These are phyloP conservation scores for Poeciliopsis prolifica DNA, from an alignment of 2,113 vertebrate species.

Conservation along the genomic window DNA sequence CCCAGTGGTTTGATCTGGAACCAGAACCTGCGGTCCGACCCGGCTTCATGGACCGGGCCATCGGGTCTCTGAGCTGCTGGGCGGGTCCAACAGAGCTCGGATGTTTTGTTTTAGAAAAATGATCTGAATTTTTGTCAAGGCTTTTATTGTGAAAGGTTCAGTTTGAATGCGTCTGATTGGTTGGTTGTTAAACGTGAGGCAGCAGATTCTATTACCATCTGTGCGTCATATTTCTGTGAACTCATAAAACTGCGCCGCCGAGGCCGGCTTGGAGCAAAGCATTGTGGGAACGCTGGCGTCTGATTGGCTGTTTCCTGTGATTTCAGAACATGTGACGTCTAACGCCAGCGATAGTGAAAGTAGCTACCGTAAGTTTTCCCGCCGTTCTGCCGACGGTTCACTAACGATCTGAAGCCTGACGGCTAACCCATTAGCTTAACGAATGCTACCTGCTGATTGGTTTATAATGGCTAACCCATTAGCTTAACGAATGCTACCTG, in stretches of 20 bases:
- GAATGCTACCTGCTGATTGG: constrained; percentile 9
- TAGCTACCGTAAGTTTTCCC: constrained; percentile 97
- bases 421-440: background rate
- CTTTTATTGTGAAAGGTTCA: background rate
- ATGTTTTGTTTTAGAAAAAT: too few species aligned
- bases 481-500: background rate
- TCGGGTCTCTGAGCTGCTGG: too few species aligned
- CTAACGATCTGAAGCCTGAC: background rate
- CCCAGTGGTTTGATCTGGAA: too few species aligned
- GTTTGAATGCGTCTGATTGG: background rate
- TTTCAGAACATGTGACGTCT: constrained; percentile 98
- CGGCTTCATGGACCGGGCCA: too few species aligned
- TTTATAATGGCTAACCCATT: background rate
- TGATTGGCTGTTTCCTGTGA: constrained; percentile 48
- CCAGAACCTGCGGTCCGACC: too few species aligned
- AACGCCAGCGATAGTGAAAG: constrained; percentile 99
- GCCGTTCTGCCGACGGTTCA: background rate
- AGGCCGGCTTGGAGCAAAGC: constrained; percentile 29
- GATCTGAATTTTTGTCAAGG: too few species aligned
- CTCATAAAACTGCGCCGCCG: background rate
- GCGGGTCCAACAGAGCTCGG: too few species aligned
- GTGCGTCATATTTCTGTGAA: background rate
- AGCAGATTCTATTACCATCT: background rate
- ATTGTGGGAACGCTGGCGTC: constrained; percentile 27
- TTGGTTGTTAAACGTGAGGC: background rate